These are phyloP conservation scores for Vireo griseus DNA, from an alignment of 2,797 vertebrate species.

Conservation along the genomic window DNA sequence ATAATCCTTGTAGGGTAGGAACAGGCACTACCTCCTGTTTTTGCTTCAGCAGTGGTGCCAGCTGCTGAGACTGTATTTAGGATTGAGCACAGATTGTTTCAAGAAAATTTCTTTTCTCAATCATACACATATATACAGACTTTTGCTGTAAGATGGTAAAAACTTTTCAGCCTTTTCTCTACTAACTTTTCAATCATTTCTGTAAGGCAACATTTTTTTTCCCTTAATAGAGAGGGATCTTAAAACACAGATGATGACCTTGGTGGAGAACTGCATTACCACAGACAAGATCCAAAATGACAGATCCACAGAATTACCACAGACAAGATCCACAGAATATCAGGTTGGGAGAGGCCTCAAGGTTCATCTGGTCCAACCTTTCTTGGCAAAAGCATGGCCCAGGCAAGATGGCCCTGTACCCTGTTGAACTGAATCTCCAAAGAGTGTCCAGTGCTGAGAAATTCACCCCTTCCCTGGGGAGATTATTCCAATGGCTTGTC, in stretches of 20 bases:
- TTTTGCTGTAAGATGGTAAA: background rate
- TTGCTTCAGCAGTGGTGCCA: background rate
- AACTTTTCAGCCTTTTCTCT: background rate
- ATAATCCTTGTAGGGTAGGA: background rate
- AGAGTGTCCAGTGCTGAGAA: background rate
- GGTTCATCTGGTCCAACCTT: background rate
- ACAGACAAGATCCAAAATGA: background rate
- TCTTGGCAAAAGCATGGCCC: background rate
- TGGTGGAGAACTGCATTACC: background rate
- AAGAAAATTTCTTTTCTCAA: background rate
- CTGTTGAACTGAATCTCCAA: background rate
- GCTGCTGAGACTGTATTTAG: background rate
- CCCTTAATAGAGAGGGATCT: background rate
- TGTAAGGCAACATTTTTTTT: rapidly evolving
- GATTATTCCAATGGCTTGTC: background rate
- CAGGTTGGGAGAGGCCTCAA: background rate
- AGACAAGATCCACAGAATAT: background rate
- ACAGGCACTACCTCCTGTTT: background rate
- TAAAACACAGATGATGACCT: background rate
- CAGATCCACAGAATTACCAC: too few species aligned
- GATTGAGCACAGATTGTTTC: background rate
- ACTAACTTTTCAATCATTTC: background rate
- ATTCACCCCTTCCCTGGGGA: background rate
- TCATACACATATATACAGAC: background rate
- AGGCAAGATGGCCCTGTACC: background rate